phyloP scores from a whole-genome alignment of 2,888 invertebrate species.

The Ectobius pallidus region DNA sequence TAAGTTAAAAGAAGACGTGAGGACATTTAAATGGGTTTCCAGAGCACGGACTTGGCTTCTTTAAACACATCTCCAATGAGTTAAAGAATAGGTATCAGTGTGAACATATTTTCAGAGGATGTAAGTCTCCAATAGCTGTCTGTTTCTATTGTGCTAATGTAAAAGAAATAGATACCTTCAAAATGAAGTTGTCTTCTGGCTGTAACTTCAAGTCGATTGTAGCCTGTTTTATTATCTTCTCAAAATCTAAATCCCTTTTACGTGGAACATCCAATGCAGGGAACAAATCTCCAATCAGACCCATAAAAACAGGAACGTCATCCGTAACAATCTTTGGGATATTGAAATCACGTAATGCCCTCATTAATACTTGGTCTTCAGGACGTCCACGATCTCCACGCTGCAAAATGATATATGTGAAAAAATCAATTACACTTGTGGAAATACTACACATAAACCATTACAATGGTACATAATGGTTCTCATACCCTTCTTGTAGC shows the following conservation, averaged over 20 bases:
- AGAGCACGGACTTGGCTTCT: too few species aligned
- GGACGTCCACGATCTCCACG: conserved; percentile 75
- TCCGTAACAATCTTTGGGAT: conserved; percentile 94
- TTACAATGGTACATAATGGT: too few species aligned
- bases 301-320: conserved; percentile 91
- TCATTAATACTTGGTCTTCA: conserved; percentile 93
- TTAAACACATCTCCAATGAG: too few species aligned
- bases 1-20: too few species aligned
- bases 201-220: conserved; percentile 84
- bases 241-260: conserved; percentile 84
- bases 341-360: conserved; percentile 92
- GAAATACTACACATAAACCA: too few species aligned
- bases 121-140: too few species aligned
- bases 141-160: too few species aligned
- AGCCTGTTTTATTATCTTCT: conserved; percentile 76
- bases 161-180: conserved; percentile 74
- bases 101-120: too few species aligned
- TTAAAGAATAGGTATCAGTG: too few species aligned
- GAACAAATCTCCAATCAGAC: conserved; percentile 90
- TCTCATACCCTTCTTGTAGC: too few species aligned
- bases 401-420: conserved; percentile 54
- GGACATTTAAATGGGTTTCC: too few species aligned
- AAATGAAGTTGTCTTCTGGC: conserved; percentile 87
- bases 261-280: conserved; percentile 91
- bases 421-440: background rate